These are phyloP conservation scores for Myrmecobius fasciatus DNA, from an alignment of 2,113 vertebrate species.

Conservation along the genomic window DNA sequence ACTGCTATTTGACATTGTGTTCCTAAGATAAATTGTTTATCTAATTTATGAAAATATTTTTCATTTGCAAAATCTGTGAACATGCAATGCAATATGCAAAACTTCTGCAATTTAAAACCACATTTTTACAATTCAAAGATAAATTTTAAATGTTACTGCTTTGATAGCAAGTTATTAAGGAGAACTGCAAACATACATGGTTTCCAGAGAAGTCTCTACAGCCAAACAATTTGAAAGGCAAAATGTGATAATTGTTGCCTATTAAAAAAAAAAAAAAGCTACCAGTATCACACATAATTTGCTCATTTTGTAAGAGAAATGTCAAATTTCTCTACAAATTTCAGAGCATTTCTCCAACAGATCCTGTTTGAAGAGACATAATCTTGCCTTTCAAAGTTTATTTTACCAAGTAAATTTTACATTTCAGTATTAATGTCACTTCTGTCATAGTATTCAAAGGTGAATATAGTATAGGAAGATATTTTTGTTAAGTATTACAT, in stretches of 20 bases:
- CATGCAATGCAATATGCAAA: background rate
- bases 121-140: background rate
- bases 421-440: background rate
- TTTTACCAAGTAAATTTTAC: background rate
- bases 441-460: constrained; percentile 15
- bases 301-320: background rate
- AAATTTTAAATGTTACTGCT: background rate
- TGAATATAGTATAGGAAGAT: background rate
- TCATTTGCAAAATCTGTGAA: background rate
- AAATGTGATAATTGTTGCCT: background rate
- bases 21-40: background rate
- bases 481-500: background rate
- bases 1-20: background rate
- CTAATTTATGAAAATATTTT: background rate
- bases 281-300: background rate
- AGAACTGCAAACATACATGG: background rate
- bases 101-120: background rate
- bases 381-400: background rate
- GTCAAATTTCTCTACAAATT: background rate
- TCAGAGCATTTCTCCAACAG: background rate
- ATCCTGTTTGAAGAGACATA: background rate
- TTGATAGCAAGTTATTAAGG: background rate
- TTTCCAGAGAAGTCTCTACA: background rate
- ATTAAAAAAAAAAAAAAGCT: background rate
- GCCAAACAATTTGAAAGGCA: background rate